Evolutionary conservation across 35 echinoderm and acorn worm species (phyloP).

Genomic region (Strongylocentrotus purpuratus): DNA sequence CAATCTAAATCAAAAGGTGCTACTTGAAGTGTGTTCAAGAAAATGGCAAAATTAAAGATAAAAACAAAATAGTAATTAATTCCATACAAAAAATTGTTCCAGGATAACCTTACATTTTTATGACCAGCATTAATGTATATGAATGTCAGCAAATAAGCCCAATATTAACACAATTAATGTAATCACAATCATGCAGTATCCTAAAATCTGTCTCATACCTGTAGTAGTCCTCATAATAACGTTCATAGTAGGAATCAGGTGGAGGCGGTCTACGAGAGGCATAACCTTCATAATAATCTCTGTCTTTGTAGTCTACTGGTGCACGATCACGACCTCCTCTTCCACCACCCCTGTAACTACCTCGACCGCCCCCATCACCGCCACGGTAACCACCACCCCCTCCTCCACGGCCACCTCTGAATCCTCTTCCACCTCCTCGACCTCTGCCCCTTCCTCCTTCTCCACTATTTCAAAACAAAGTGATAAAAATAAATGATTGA

Average conservation of each 20-base stretch:
- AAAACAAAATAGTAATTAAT: no score
- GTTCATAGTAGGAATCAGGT: conserved; percentile 51
- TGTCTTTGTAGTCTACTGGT: conserved; percentile 23
- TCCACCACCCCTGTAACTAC: conserved; percentile 39
- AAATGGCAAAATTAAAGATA: no score
- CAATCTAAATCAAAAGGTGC: no score
- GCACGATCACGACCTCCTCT: conserved; percentile 41
- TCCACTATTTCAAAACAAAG: not conserved
- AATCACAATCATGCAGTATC: not conserved
- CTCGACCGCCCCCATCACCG: conserved; percentile 9
- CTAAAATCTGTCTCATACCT: conserved; percentile 20
- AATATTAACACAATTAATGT: not conserved
- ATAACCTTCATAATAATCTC: conserved; percentile 58
- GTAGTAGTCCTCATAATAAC: conserved; percentile 68
- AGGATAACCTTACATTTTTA: no score
- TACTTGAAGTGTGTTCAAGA: no score
- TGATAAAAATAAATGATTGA: no score
- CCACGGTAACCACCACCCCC: conserved; percentile 31
- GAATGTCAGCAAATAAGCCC: not conserved
- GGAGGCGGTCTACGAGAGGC: conserved; percentile 54
- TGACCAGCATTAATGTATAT: not conserved
- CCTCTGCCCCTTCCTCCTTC: not conserved
- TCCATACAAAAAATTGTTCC: no score
- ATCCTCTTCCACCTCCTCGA: conserved; percentile 59
- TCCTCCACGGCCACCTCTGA: conserved; percentile 47